These are phyloP conservation scores for Chunga burmeisteri DNA, from an alignment of 2,113 vertebrate species.

Conservation along the genomic window DNA sequence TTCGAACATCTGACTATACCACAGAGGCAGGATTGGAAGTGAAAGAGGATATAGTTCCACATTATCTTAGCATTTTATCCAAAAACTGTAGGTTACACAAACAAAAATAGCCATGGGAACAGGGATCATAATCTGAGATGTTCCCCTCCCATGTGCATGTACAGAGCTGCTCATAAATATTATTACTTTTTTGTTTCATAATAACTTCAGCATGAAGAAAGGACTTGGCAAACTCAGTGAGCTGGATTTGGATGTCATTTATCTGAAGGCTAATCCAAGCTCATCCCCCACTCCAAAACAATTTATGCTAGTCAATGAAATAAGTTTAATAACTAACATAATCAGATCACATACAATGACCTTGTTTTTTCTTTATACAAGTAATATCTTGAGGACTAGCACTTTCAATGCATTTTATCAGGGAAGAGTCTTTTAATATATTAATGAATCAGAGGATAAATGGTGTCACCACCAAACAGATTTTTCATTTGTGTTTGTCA, in stretches of 20 bases:
- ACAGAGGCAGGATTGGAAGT: not conserved
- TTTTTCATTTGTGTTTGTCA: not conserved
- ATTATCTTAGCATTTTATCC: not conserved
- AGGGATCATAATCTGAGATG: not conserved
- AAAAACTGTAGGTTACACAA: not conserved
- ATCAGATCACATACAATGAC: slow-evolving; percentile 20
- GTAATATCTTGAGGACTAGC: not conserved
- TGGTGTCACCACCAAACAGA: not conserved
- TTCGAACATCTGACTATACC: not conserved
- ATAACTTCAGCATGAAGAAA: slow-evolving; percentile 37
- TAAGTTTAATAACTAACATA: not conserved
- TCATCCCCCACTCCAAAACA: not conserved
- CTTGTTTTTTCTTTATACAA: not conserved
- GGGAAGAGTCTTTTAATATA: not conserved
- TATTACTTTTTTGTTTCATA: slow-evolving; percentile 7
- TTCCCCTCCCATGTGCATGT: slow-evolving; percentile 1
- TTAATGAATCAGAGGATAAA: not conserved
- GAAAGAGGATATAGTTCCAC: not conserved
- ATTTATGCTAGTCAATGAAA: not conserved
- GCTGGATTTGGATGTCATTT: not conserved
- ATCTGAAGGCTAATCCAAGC: not conserved
- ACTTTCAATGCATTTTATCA: not conserved
- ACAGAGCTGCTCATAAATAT: slow-evolving; percentile 3
- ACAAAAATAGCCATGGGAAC: slow-evolving; percentile 20
- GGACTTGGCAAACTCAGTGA: not conserved